Evolutionary conservation across 2,113 vertebrate species (phyloP).

Genomic region (Tiliqua scincoides): DNA sequence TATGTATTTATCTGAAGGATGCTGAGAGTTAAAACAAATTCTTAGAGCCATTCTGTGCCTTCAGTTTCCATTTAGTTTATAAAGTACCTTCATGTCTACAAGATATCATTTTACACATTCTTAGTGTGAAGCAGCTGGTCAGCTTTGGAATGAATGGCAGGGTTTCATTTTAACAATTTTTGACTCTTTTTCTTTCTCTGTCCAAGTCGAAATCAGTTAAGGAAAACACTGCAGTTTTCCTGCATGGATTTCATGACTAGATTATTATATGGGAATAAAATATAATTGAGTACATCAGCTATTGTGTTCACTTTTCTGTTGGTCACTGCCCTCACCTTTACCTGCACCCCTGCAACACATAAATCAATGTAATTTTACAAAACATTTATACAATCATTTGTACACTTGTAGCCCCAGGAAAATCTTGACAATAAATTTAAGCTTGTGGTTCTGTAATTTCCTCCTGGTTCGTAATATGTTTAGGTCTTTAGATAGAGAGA

Average conservation of each 20-base stretch:
- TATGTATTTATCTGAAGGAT: not conserved
- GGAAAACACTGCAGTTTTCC: slow-evolving; percentile 26
- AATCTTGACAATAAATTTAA: not conserved
- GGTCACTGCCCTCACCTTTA: not conserved
- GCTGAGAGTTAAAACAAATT: not conserved
- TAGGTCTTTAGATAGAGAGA: not conserved
- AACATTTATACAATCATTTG: not conserved
- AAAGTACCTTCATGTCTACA: not conserved
- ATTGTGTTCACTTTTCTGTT: not conserved
- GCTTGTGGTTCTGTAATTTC: not conserved
- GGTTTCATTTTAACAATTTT: slow-evolving; percentile 30
- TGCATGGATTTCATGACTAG: slow-evolving; percentile 17
- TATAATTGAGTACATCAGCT: not conserved
- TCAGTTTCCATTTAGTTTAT: not conserved
- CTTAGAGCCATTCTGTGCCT: not conserved
- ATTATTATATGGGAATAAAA: slow-evolving; percentile 30
- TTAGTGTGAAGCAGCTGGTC: not conserved
- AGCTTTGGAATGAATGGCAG: not conserved
- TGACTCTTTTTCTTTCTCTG: slow-evolving; percentile 18
- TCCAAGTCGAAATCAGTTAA: not conserved
- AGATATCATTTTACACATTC: not conserved
- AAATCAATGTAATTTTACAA: not conserved
- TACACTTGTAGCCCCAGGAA: slow-evolving; percentile 17
- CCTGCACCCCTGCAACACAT: too few species aligned
- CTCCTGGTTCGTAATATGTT: not conserved